Evolutionary conservation across 2,888 invertebrate genomes (phyloP), one percentile per base, ranked within the genome.

Genomic region (Ochropleura plecta): DNA sequence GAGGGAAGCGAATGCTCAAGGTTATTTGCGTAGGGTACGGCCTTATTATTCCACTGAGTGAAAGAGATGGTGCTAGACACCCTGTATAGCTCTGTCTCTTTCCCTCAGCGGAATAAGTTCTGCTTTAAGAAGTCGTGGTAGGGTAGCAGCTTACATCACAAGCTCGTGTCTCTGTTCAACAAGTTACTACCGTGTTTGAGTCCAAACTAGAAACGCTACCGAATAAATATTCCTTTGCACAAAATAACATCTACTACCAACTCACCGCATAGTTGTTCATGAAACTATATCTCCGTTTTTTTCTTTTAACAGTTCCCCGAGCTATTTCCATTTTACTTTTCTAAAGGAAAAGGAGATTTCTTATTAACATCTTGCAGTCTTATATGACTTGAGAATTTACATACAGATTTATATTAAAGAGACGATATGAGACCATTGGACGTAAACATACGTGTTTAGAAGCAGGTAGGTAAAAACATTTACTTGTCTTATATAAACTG

Each of bases 251-350:
- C 9, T 12, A 12, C 30, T 12, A 3, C 8, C 10, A 74, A 14
- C 3, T 73, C 9, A 5, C 55, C n/a, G 10, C 16, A 16, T 49
- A 3, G 3, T n/a, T 53, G 4, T 18, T 14, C 18, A 30, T 59
- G 5, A 42, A 48, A 20, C 20, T n/a, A 42, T 16, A 46, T 30
- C 12, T 53, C n/a, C 3, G 0, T 51, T 70, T 16, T 48, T 64
- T 20, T 12, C 12, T 70, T 12, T 10, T 12, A 51, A 5, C 14
- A 20, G 20, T 53, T 59, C 48, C 12, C n/a, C 1, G 53, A 9
- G 9, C 60, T 40, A 62, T 79, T 72, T 66, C 40, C 55, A 40
- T 10, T 72, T 72, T 0, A 46, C n/a, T 51, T 51, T 67, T 51
- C 46, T 40, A 12, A n/a, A 68, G 48, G 42, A 44, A 64, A 80